Evolutionary conservation across 1,140 invertebrate species (phyloP).

Genomic region (Trichoplusia ni): DNA sequence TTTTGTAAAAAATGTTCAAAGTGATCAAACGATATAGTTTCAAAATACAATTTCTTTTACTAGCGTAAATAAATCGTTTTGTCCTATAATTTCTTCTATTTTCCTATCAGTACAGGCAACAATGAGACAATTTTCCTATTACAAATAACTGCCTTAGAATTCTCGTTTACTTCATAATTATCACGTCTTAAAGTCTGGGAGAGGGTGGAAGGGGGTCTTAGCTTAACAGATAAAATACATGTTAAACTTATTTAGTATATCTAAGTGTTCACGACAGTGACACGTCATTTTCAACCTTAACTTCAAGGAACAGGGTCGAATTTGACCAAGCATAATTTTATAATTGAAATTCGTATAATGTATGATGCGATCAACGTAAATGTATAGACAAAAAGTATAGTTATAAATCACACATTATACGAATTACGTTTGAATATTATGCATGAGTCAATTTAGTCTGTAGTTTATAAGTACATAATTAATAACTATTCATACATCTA

Average conservation of each 20-base stretch:
- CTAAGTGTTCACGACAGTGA: conserved; percentile 1
- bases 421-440: conserved; percentile 4
- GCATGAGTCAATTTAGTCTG: neutral
- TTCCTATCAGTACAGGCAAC: neutral
- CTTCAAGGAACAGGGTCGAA: neutral
- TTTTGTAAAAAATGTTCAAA: neutral
- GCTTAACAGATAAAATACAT: neutral
- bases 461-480: conserved; percentile 33
- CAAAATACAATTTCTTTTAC: neutral
- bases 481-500: conserved; percentile 29
- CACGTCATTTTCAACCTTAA: neutral
- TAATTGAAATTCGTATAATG: neutral
- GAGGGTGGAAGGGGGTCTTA: conserved; percentile 1
- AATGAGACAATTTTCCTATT: neutral
- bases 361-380: neutral
- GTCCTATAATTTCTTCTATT: no score
- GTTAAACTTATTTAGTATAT: neutral
- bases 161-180: conserved; percentile 14
- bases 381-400: no score
- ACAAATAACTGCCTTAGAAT: conserved; percentile 8
- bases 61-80: neutral
- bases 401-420: no score
- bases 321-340: conserved; percentile 2
- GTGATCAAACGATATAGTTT: neutral
- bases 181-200: conserved; percentile 26